Evolutionary conservation across 2,113 vertebrate species (phyloP), one percentile per base, ranked within the genome.

Genomic region (Casuarius casuarius): DNA sequence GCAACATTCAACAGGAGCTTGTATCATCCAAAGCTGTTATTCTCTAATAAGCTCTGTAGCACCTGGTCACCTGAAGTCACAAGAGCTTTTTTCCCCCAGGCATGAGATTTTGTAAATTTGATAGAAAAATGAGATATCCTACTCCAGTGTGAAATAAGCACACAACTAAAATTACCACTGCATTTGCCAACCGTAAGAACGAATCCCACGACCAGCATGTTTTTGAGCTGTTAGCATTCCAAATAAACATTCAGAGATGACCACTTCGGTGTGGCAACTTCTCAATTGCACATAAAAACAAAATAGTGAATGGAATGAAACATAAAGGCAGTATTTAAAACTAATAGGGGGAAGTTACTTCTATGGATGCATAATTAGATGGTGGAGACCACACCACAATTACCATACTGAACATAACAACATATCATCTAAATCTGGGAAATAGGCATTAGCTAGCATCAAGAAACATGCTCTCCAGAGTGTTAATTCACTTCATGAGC

Each of bases 121-220:
- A 86, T 21, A 33, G 12, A 3, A 12, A 25, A 65, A 25, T 8
- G 3, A 71, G 1, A 48, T 42, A 54, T 7, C 6, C 62, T 87
- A 42, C 12, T 79, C 0, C 40, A 29, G 33, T 2, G 17, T 35
- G 46, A 78, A 89, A 61, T 31, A 72, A 44, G 52, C 5, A 20
- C 66, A 54, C 20, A 73, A 74, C 21, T 2, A 49, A 16, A 88
- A 33, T 62, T 21, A 56, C 19, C 7, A 8, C 17, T 71, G 23
- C 1, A 0, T 31, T 59, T 9, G 12, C 40, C 46, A 76, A 28
- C 0, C 0, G 12, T 11, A 63, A 0, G 0, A 79, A 10, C 5
- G 61, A 86, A 86, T 19, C 42, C 56, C 14, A 2, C 0, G 1
- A n/a, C 11, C 52, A 84, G 18, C 0, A 8, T 2, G 9, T 29